These are phyloP conservation scores for Elmis aenea DNA, from an alignment of 2,888 invertebrate genomes.

Conservation along the genomic window DNA sequence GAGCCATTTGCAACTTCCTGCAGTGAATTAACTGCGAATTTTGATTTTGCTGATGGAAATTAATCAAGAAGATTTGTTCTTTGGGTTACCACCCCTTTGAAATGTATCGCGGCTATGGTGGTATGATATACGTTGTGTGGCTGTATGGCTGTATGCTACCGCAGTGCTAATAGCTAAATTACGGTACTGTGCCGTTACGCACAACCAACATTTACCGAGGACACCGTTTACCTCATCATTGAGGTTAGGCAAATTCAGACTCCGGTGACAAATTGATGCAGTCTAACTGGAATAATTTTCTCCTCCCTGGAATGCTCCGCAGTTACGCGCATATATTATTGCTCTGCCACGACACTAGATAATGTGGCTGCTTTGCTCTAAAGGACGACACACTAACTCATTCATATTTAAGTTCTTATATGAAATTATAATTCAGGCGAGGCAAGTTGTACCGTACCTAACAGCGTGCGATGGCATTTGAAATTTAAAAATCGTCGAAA, in stretches of 20 bases:
- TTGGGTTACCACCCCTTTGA: no score
- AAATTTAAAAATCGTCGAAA: slow-evolving; percentile 8
- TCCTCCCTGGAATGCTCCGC: slow-evolving; percentile 18
- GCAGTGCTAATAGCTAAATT: slow-evolving; percentile 12
- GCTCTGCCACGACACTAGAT: background rate
- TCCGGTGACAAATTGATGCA: slow-evolving; percentile 25
- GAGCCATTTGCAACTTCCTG: no score
- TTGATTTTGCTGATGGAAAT: no score
- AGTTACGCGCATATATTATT: slow-evolving; percentile 17
- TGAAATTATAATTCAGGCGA: slow-evolving; percentile 24
- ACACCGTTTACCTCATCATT: slow-evolving; percentile 23
- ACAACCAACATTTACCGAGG: slow-evolving; percentile 16
- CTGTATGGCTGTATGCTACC: no score
- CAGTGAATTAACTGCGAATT: no score
- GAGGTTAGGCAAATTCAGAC: slow-evolving; percentile 23
- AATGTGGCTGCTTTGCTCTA: slow-evolving; percentile 3
- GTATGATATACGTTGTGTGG: no score
- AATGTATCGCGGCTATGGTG: no score
- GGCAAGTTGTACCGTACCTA: slow-evolving; percentile 6
- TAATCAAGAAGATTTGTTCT: no score
- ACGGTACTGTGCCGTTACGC: slow-evolving; percentile 7
- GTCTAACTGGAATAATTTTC: slow-evolving; percentile 24
- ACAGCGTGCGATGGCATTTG: slow-evolving; percentile 8
- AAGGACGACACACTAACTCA: slow-evolving; percentile 14
- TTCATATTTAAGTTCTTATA: slow-evolving; percentile 25